phyloP scores from a whole-genome alignment of 1,140 invertebrate genomes.

The Panulirus ornatus region DNA sequence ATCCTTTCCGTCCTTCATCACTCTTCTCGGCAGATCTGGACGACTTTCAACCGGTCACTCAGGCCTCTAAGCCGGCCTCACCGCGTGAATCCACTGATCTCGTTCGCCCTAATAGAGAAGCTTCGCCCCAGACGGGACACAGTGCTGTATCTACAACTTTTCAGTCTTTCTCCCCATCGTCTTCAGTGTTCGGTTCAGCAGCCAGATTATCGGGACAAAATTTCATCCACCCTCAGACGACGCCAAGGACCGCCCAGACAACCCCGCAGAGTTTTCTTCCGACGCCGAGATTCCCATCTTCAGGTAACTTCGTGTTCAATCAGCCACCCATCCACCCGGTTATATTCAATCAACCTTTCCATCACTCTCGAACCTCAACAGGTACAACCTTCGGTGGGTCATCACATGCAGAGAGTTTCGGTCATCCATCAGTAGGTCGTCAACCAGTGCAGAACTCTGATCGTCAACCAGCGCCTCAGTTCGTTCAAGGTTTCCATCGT shows the following conservation, averaged over 20 bases:
- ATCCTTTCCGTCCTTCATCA: constrained; percentile 63
- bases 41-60: constrained; percentile 62
- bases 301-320: constrained; percentile 52
- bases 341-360: constrained; percentile 38
- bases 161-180: constrained; percentile 43
- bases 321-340: constrained; percentile 49
- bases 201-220: constrained; percentile 1
- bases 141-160: constrained; percentile 32
- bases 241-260: neutral
- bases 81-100: constrained; percentile 9
- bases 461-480: constrained; percentile 3
- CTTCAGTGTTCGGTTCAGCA: neutral
- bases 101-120: constrained; percentile 49
- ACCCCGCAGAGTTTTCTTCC: constrained; percentile 19
- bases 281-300: constrained; percentile 39
- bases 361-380: neutral
- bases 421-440: neutral
- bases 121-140: constrained; percentile 9
- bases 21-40: constrained; percentile 44
- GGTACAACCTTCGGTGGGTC: neutral
- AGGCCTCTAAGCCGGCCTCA: neutral
- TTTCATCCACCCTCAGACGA: neutral
- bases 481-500: neutral
- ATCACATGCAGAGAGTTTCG: neutral
- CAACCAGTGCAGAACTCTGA: neutral